phyloP scores from a whole-genome alignment of 2,113 vertebrate genomes.

The Peromyscus polionotus region DNA sequence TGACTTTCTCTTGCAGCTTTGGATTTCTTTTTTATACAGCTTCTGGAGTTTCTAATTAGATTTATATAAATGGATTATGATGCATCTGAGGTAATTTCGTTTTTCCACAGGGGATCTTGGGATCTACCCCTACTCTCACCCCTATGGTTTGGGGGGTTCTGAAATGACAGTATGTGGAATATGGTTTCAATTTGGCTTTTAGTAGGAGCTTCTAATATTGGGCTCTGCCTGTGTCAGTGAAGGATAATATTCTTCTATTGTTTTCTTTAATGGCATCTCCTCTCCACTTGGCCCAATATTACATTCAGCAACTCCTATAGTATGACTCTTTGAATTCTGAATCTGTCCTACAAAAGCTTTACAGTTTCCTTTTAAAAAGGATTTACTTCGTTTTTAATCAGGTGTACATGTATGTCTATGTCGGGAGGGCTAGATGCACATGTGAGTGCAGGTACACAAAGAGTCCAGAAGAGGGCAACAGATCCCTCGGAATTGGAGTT shows the following conservation, averaged over 20 bases:
- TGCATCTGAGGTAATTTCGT: neutral
- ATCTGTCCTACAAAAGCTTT: neutral
- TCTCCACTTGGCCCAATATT: neutral
- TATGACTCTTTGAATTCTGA: neutral
- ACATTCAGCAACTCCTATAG: neutral
- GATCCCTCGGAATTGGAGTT: too few relatives aligned
- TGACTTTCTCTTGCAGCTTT: neutral
- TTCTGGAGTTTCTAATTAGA: neutral
- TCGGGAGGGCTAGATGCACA: too few relatives aligned
- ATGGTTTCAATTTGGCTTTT: neutral
- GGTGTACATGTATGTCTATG: neutral
- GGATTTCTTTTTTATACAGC: neutral
- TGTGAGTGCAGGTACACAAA: neutral
- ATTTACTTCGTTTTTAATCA: neutral
- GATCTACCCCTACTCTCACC: neutral
- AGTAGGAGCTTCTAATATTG: neutral
- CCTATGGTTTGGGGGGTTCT: neutral
- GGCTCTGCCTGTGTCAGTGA: neutral
- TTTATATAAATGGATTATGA: neutral
- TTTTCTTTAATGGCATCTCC: constrained; percentile 5
- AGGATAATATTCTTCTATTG: neutral
- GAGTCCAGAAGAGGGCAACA: neutral
- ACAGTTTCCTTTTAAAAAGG: neutral
- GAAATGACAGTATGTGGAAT: neutral
- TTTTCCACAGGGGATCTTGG: neutral